phyloP scores from a whole-genome alignment of 2,113 vertebrate genomes.

The Burhinus bistriatus region DNA sequence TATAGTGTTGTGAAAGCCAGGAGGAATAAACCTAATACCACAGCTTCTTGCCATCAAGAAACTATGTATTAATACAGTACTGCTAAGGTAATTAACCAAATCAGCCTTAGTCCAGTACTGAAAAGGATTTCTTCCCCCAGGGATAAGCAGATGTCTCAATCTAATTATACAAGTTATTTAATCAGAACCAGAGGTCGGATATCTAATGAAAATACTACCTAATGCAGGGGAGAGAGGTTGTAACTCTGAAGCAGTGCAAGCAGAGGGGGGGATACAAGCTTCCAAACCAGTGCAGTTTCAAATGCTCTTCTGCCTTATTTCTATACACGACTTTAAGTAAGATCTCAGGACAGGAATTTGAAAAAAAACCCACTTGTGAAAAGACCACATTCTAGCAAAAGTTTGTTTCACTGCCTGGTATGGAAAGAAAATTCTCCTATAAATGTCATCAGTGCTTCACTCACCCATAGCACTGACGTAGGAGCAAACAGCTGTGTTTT shows the following conservation, averaged over 20 bases:
- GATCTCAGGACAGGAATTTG: background rate
- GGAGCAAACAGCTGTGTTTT: background rate
- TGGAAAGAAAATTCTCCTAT: background rate
- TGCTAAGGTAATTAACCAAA: slow-evolving; percentile 59
- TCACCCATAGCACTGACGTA: background rate
- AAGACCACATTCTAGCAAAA: background rate
- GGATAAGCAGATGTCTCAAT: slow-evolving; percentile 50
- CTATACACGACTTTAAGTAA: accelerated
- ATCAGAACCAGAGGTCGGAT: slow-evolving; percentile 39
- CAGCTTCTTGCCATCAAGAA: slow-evolving; percentile 24
- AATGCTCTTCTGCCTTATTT: background rate
- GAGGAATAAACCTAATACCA: background rate
- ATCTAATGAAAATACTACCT: slow-evolving; percentile 3
- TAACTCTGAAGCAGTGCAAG: background rate
- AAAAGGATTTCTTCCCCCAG: slow-evolving; percentile 53
- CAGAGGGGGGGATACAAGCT: background rate
- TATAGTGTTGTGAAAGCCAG: background rate
- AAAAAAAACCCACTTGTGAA: background rate
- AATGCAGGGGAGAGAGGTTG: background rate
- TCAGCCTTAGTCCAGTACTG: slow-evolving; percentile 28
- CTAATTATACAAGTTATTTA: slow-evolving; percentile 62
- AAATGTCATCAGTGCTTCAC: background rate
- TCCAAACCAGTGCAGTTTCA: background rate
- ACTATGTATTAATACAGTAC: background rate
- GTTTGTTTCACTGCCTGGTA: background rate